Evolutionary conservation across 2,113 vertebrate species (phyloP), one percentile per base, ranked within the genome.

Genomic region (Pseudopipra pipra): DNA sequence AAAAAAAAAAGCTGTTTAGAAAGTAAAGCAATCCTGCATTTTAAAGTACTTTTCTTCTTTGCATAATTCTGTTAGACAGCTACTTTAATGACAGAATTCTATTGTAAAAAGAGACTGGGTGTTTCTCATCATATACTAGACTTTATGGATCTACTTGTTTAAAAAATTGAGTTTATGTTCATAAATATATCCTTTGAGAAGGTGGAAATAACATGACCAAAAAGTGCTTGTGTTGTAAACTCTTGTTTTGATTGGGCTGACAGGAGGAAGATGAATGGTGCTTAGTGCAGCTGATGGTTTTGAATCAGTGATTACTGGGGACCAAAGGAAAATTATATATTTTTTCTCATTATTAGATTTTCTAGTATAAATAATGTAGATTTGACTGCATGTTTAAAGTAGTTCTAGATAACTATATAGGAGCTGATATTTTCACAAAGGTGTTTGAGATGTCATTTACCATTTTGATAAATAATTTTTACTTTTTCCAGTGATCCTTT

Each of bases 401-500:
- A 56, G 30, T 87, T 90, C n/a, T 74, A 78, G 70, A 61, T 73
- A 82, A 47, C 44, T 84, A 5, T 72, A 30, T 52, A 74, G 79
- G 58, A 55, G 41, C 33, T 83, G 44, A 55, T 85, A 63, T 49
- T 85, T 89, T 94, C 12, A 33, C 70, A 20, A 95, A 87, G 31
- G 18, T 73, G 17, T 78, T 54, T 82, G 61, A 90, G 56, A 63
- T 68, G n/a, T 49, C 2, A 3, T 84, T 89, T 92, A 71, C 78
- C 31, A 61, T 77, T 30, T 49, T 86, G 23, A 85, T 77, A 93
- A 58, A 78, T 91, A 67, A 75, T 51, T 94, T 96, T 97, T 95
- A 85, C 77, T 96, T 92, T 96, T 97, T 97, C 49, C 93, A 98
- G 98, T 97, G 98, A 98, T 95, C 93, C 98, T 95, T 96, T 98